These are phyloP conservation scores for Hydrocynus forskahlii DNA, from an alignment of 2,797 vertebrate species.

Conservation along the genomic window DNA sequence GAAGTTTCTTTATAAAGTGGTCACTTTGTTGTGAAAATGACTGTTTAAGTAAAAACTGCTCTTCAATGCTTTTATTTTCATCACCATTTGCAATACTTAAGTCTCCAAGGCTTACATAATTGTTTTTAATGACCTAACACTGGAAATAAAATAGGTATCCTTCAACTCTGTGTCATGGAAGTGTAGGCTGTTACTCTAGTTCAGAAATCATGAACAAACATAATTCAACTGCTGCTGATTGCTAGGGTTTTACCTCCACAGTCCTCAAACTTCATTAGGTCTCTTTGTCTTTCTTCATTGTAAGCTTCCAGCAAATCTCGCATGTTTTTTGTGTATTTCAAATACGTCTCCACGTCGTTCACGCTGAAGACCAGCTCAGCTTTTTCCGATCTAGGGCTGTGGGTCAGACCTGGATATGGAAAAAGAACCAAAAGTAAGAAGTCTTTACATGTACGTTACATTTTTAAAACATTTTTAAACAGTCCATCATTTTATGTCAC, in stretches of 20 bases:
- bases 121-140: background rate
- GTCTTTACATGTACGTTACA: background rate
- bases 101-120: background rate
- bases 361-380: slow-evolving; percentile 80
- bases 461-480: background rate
- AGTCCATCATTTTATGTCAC: no score
- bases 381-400: slow-evolving; percentile 85
- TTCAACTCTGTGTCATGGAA: background rate
- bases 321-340: slow-evolving; percentile 76
- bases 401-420: slow-evolving; percentile 82
- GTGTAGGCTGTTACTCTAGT: background rate
- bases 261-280: slow-evolving; percentile 81
- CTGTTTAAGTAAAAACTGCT: no score
- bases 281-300: slow-evolving; percentile 65
- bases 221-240: background rate
- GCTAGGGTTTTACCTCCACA: slow-evolving; percentile 78
- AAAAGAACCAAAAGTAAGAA: background rate
- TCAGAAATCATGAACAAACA: background rate
- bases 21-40: no score
- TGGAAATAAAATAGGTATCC: background rate
- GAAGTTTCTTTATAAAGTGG: no score
- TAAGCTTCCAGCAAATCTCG: slow-evolving; percentile 80
- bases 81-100: background rate
- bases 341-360: slow-evolving; percentile 69
- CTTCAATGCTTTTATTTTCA: no score